Percentiles rank a stretch among this genome's conserved stretches.
Conservation (phyloP, 2,113 vertebrate genomes). For the Monopterus albus region DNA sequence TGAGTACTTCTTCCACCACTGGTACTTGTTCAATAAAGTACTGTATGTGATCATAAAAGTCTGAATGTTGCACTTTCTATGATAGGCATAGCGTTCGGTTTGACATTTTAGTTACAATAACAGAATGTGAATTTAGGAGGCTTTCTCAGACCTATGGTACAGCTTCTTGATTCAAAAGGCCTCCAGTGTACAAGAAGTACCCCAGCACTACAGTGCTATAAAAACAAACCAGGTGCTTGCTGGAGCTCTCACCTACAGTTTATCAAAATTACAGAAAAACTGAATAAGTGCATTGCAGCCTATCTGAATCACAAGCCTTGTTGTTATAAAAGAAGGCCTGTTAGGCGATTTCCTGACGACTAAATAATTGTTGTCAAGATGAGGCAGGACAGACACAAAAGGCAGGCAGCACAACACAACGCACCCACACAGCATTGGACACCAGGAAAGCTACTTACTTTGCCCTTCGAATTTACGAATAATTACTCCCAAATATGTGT, state of each 20-base stretch:
- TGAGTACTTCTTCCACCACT: no score
- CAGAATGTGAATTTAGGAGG: background rate
- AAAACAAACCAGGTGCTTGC: slow-evolving; percentile 6
- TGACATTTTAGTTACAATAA: no score
- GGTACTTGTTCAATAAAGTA: background rate
- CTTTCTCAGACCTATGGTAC: background rate
- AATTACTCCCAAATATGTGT: slow-evolving; percentile 96
- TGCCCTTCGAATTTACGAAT: slow-evolving; percentile 99
- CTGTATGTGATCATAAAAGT: background rate
- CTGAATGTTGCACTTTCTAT: background rate
- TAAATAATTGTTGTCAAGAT: slow-evolving; percentile 4
- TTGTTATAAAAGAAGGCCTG: slow-evolving; percentile 3
- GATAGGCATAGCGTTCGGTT: no score
- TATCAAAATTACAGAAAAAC: background rate
- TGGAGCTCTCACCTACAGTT: no score
- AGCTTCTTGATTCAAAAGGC: background rate
- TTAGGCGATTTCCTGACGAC: background rate
- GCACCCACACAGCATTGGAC: slow-evolving; percentile 21
- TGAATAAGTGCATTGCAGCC: background rate
- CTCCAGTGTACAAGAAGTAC: background rate
- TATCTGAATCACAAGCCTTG: background rate
- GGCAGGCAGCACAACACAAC: slow-evolving; percentile 12
- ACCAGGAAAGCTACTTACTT: slow-evolving; percentile 87
- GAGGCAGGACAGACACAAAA: slow-evolving; percentile 50
- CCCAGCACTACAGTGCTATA: background rate